These are phyloP conservation scores for Rhyacophila evoluta DNA, from an alignment of 2,888 invertebrate species.

Conservation along the genomic window DNA sequence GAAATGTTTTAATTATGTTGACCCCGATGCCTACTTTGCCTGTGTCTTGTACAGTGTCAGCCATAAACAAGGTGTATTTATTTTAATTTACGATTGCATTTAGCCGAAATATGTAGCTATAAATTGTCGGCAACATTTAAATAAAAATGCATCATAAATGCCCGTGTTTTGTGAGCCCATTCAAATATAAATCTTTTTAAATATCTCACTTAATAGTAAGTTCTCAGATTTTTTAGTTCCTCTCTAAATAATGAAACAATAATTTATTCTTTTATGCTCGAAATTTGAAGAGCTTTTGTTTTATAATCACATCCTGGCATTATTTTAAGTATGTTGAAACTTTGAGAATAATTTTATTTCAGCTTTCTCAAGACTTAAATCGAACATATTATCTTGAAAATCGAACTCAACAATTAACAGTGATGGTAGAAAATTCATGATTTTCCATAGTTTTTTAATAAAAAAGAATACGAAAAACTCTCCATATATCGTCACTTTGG, in stretches of 20 bases:
- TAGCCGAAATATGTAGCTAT: constrained; percentile 18
- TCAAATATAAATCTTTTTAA: constrained; percentile 19
- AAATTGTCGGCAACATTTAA: constrained; percentile 16
- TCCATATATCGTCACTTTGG: too few species aligned
- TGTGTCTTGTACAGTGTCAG: constrained; percentile 11
- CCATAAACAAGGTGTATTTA: constrained; percentile 24
- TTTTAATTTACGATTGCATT: constrained; percentile 22
- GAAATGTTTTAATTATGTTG: not conserved
- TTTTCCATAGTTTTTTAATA: too few species aligned
- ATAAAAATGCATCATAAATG: constrained; percentile 18
- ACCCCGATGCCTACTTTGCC: not conserved
- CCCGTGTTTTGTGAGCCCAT: not conserved
- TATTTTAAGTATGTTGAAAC: not conserved
- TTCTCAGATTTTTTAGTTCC: not conserved
- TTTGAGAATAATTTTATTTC: not conserved
- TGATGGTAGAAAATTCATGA: too few species aligned
- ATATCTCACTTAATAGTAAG: not conserved
- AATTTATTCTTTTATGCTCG: not conserved
- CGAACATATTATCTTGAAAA: too few species aligned
- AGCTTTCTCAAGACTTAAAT: not conserved
- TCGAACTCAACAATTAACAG: too few species aligned
- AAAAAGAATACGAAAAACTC: too few species aligned
- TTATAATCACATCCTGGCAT: not conserved
- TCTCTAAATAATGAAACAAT: not conserved
- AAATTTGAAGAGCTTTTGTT: not conserved